These are phyloP conservation scores for Dryobotodes eremita DNA, from an alignment of 2,888 invertebrate genomes.

Conservation along the genomic window DNA sequence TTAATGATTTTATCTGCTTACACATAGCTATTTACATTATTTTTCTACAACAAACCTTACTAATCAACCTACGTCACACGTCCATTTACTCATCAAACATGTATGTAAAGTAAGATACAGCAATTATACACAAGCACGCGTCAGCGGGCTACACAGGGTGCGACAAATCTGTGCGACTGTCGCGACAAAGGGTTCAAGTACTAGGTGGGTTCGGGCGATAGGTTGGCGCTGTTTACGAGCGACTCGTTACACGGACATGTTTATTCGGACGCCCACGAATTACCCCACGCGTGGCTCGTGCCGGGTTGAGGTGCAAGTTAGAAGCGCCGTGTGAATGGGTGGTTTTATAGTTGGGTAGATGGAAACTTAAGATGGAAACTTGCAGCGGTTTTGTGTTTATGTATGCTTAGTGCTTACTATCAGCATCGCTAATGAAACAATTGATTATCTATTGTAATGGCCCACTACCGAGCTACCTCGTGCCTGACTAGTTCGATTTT, in stretches of 20 bases:
- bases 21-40: background rate
- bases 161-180: slow-evolving; percentile 49
- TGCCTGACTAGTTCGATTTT: too few relatives aligned
- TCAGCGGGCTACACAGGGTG: slow-evolving; percentile 5
- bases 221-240: slow-evolving; percentile 80
- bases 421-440: too few relatives aligned
- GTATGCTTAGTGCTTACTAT: background rate
- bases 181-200: slow-evolving; percentile 55
- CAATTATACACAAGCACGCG: slow-evolving; percentile 50
- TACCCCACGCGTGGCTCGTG: slow-evolving; percentile 86
- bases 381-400: background rate
- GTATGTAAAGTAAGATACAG: slow-evolving; percentile 26
- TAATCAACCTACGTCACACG: slow-evolving; percentile 1
- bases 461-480: too few relatives aligned
- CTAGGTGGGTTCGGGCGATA: slow-evolving; percentile 69
- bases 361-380: background rate
- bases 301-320: slow-evolving; percentile 68
- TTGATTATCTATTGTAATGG: too few relatives aligned
- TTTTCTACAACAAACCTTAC: slow-evolving; percentile 29
- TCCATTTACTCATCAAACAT: slow-evolving; percentile 23
- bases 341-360: background rate
- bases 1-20: slow-evolving; percentile 11
- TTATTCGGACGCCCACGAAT: slow-evolving; percentile 86
- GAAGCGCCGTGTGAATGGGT: slow-evolving; percentile 19
- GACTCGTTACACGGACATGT: slow-evolving; percentile 82